A percentile compares a stretch with the other conserved stretches of the same genome.
phyloP scores from a whole-genome alignment of 64 coral and sea anemone species.

The Pocillopora verrucosa region DNA sequence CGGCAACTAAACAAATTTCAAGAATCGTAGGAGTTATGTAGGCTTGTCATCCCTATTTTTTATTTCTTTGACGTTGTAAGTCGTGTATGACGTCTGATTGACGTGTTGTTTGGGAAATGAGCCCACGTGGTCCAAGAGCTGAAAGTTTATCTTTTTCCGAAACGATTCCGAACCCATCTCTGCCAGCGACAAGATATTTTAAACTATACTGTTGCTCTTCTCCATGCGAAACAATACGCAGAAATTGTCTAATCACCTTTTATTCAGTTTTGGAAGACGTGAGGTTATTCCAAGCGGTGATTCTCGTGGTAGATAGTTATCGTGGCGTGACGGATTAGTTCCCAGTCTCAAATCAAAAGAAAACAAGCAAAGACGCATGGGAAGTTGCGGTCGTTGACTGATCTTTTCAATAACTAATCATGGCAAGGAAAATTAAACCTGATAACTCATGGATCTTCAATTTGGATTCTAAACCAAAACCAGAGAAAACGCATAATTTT shows the following conservation, averaged over 20 bases:
- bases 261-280: not conserved
- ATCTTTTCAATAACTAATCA: not conserved
- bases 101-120: too few species aligned
- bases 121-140: too few species aligned
- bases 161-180: too few species aligned
- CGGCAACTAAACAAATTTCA: too few species aligned
- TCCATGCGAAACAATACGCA: too few species aligned
- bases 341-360: not conserved
- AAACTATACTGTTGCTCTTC: too few species aligned
- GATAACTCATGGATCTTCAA: conserved; percentile 17
- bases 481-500: conserved; percentile 20
- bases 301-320: not conserved
- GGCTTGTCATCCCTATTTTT: too few species aligned
- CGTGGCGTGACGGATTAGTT: not conserved
- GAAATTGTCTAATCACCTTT: not conserved
- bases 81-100: too few species aligned
- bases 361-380: not conserved
- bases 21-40: too few species aligned
- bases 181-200: too few species aligned
- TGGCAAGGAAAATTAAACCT: not conserved
- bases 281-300: not conserved
- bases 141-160: too few species aligned
- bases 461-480: not conserved
- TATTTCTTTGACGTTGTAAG: too few species aligned
- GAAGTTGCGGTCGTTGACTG: not conserved